These are phyloP conservation scores for Cnemophilus loriae DNA, from an alignment of 2,113 vertebrate genomes.

Conservation along the genomic window DNA sequence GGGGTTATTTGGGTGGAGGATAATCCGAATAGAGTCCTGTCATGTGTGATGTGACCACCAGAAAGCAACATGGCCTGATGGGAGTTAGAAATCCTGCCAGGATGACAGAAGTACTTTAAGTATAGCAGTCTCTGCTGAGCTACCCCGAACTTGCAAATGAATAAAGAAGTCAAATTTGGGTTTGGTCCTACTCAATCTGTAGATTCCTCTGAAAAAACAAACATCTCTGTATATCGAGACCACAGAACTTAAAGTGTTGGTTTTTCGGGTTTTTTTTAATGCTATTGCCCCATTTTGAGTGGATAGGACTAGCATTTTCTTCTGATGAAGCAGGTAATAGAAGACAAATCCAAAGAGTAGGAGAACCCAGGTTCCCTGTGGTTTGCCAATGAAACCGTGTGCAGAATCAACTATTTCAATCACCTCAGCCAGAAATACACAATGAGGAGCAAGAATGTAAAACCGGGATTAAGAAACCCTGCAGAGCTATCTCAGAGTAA, in stretches of 20 bases:
- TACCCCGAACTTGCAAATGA: neutral
- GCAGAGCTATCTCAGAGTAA: neutral
- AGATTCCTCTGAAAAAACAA: neutral
- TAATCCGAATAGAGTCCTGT: neutral
- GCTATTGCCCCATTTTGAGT: neutral
- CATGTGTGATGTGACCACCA: neutral
- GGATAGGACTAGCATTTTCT: neutral
- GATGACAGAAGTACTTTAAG: neutral
- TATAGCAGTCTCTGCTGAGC: neutral
- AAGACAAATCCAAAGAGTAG: neutral
- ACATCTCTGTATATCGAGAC: neutral
- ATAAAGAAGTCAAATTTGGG: neutral
- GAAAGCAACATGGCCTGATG: neutral
- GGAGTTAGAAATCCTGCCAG: neutral
- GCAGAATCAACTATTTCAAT: neutral
- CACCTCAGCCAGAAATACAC: neutral
- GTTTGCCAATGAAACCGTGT: neutral
- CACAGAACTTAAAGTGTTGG: accelerated
- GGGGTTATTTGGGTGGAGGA: neutral
- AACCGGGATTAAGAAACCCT: neutral
- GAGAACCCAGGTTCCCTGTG: neutral
- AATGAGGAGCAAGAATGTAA: neutral
- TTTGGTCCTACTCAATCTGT: neutral
- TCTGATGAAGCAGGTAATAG: neutral
- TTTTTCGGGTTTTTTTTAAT: neutral